Percentiles rank a stretch among this genome's conserved stretches.
Evolutionary conservation across 2,113 vertebrate genomes (phyloP).

Genomic region (Acanthisitta chloris): DNA sequence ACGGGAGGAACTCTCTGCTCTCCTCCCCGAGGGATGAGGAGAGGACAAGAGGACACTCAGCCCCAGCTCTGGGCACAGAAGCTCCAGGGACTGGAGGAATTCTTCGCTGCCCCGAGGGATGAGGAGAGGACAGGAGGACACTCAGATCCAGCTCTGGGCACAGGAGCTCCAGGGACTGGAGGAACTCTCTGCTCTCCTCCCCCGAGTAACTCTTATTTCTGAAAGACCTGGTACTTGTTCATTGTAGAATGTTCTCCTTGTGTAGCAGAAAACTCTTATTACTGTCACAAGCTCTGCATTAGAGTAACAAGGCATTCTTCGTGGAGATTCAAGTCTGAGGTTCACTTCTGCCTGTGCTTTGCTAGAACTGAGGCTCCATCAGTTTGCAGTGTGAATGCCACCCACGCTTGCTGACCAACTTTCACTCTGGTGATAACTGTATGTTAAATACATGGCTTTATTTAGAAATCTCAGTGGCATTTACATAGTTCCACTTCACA

Average conservation of each 20-base stretch:
- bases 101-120: no score
- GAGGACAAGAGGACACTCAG: no score
- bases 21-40: no score
- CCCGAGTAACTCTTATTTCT: neutral
- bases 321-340: neutral
- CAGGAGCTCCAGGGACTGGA: no score
- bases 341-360: neutral
- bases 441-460: neutral
- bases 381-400: neutral
- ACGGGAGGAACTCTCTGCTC: no score
- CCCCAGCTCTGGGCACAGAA: no score
- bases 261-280: neutral
- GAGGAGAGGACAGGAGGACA: no score
- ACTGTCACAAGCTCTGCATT: neutral
- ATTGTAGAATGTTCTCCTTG: neutral
- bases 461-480: neutral
- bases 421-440: neutral
- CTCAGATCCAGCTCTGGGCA: no score
- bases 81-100: no score
- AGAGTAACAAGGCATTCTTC: neutral
- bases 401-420: neutral
- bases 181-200: no score
- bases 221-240: neutral
- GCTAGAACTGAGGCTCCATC: neutral
- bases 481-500: conserved; percentile 1